These are phyloP conservation scores for Dicaeum eximium DNA, from an alignment of 2,113 vertebrate species.

Conservation along the genomic window DNA sequence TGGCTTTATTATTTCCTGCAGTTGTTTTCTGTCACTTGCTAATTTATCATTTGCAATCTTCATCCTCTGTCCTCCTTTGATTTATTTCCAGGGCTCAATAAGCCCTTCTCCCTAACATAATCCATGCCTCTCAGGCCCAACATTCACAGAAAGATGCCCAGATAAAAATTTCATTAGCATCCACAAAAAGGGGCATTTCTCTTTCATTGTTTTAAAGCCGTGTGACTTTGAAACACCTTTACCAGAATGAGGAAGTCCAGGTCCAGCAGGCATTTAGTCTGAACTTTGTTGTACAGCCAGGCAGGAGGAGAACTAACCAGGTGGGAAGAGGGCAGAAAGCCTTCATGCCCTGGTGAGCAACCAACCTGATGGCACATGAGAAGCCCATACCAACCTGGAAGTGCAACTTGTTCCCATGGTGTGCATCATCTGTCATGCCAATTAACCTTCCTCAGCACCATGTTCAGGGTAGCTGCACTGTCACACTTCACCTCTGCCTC, in stretches of 20 bases:
- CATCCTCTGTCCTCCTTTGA: slow-evolving; percentile 46
- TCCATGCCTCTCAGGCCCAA: slow-evolving; percentile 6
- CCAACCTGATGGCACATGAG: fast-evolving
- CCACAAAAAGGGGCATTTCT: neutral
- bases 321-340: neutral
- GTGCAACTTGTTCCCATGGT: neutral
- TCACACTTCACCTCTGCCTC: neutral
- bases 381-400: neutral
- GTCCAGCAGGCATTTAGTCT: neutral
- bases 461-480: neutral
- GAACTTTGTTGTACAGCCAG: neutral
- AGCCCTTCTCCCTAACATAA: slow-evolving; percentile 12
- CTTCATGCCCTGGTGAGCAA: neutral
- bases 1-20: slow-evolving; percentile 24
- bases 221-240: neutral
- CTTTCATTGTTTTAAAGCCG: neutral
- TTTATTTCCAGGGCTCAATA: slow-evolving; percentile 28
- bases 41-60: slow-evolving; percentile 54
- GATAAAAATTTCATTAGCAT: slow-evolving; percentile 52
- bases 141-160: slow-evolving; percentile 11
- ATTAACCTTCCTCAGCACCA: neutral
- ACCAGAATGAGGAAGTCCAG: neutral
- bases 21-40: slow-evolving; percentile 41
- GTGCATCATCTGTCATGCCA: fast-evolving
- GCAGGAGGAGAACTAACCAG: neutral